Percentiles rank a stretch among this genome's conserved stretches.
Evolutionary conservation across 2,113 vertebrate species (phyloP).

Genomic region (Felis chaus): DNA sequence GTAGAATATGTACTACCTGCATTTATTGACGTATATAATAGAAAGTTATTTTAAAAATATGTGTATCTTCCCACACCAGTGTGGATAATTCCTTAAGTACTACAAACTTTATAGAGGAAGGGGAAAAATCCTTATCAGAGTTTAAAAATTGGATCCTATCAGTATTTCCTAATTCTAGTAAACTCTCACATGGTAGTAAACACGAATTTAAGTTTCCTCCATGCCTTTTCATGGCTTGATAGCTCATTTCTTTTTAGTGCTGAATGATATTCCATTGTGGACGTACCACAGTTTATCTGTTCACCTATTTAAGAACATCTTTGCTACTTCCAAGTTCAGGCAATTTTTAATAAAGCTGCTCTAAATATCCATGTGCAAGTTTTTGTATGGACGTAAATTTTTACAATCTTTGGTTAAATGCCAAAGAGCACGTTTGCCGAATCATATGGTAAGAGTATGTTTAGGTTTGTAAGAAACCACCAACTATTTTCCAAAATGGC

Average conservation of each 20-base stretch:
- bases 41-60: neutral
- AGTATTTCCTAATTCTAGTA: neutral
- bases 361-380: neutral
- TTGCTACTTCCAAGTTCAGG: neutral
- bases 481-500: neutral
- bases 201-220: neutral
- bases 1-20: neutral
- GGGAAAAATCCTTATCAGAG: neutral
- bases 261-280: neutral
- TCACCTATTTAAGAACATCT: neutral
- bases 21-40: neutral
- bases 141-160: neutral
- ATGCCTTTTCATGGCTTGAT: neutral
- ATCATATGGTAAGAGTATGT: neutral
- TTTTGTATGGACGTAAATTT: neutral
- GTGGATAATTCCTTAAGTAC: neutral
- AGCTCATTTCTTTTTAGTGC: neutral
- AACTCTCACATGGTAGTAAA: neutral
- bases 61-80: accelerated
- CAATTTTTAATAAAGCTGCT: neutral
- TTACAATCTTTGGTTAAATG: neutral
- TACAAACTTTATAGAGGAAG: neutral
- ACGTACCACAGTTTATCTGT: neutral
- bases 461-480: neutral
- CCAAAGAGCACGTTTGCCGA: neutral